phyloP scores from a whole-genome alignment of 35 echinoderm and acorn worm genomes.

The Hemicentrotus pulcherrimus region DNA sequence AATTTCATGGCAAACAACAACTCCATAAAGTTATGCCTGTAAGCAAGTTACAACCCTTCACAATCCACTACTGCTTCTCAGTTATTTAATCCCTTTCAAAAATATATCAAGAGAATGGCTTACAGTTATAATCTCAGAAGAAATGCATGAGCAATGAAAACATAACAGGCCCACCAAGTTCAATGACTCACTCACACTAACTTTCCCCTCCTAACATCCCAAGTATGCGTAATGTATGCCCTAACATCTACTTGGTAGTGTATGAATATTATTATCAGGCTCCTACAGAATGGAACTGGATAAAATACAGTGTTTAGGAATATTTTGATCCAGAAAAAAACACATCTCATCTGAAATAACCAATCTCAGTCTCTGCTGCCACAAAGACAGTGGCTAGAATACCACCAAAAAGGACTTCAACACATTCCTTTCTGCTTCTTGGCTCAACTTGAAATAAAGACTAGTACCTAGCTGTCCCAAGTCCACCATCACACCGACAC shows the following conservation, averaged over 20 bases:
- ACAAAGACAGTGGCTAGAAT: neutral
- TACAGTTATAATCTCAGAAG: neutral
- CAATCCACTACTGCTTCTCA: neutral
- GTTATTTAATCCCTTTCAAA: conserved; percentile 17
- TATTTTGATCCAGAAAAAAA: neutral
- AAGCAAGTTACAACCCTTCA: neutral
- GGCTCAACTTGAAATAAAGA: neutral
- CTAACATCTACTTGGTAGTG: neutral
- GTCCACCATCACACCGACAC: neutral
- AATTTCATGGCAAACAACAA: neutral
- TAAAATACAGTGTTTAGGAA: neutral
- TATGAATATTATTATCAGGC: neutral
- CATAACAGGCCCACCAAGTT: neutral
- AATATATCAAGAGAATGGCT: conserved; percentile 26
- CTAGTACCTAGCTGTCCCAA: neutral
- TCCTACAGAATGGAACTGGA: neutral
- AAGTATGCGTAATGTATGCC: neutral
- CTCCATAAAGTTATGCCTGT: neutral
- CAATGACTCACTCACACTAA: conserved; percentile 11
- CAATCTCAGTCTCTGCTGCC: neutral
- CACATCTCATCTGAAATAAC: neutral
- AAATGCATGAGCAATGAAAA: neutral
- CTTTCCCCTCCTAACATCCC: neutral
- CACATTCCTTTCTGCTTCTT: neutral
- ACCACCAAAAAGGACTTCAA: neutral